phyloP scores from a whole-genome alignment of 2,113 vertebrate genomes.

The Eudyptes chrysolophus region DNA sequence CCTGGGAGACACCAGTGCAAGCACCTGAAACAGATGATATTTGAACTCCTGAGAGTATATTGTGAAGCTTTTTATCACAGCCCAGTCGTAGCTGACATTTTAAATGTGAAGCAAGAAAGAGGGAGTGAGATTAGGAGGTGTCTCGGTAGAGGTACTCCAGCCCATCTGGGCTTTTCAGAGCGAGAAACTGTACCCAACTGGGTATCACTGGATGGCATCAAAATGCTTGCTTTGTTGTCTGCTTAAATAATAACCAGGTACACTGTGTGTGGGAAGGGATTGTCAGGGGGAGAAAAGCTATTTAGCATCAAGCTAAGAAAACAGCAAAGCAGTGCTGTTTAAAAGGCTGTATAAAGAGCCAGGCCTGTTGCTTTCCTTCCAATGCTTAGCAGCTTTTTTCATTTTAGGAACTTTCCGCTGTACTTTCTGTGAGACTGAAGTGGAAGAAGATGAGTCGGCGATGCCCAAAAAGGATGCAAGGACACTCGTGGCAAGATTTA shows the following conservation, averaged over 20 bases:
- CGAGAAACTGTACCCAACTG: neutral
- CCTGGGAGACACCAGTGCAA: neutral
- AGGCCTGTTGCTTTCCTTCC: neutral
- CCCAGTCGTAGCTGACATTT: neutral
- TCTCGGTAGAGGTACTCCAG: neutral
- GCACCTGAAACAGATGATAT: neutral
- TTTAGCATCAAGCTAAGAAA: neutral
- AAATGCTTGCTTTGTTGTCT: neutral
- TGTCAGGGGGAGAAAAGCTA: neutral
- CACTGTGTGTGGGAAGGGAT: neutral
- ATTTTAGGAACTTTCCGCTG: constrained; percentile 90
- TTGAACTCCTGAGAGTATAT: neutral
- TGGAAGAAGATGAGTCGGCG: constrained; percentile 94
- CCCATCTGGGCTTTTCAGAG: neutral
- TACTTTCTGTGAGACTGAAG: constrained; percentile 96
- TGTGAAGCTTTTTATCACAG: neutral
- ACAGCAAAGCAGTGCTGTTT: neutral
- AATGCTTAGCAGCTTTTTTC: neutral
- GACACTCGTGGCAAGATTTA: constrained; percentile 94
- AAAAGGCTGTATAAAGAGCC: neutral
- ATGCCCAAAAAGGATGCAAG: constrained; percentile 95
- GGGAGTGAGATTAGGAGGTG: neutral
- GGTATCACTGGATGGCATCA: neutral
- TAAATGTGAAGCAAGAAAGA: neutral
- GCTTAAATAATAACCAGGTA: neutral